Base-by-base conservation (phyloP, 2,113 vertebrate species). In the Grantiella picta region DNA sequence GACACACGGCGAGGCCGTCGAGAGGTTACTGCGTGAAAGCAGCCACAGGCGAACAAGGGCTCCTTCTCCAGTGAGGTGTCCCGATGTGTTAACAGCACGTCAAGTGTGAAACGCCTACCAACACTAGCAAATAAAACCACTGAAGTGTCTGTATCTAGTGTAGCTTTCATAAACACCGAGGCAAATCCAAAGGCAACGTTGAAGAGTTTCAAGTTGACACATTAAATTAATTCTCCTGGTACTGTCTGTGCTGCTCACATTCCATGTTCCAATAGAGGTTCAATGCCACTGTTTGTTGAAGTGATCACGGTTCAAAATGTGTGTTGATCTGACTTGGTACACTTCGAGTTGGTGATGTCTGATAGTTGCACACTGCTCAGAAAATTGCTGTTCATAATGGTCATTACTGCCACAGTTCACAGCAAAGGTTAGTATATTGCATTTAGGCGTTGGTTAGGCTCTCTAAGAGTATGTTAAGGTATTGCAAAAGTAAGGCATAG, bases 251-350 rank as follows among this genome's bases (percentile, higher is more conserved):
- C 56, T 53, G 36, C 2, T 4, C 0, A 1, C 0, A 1, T 75
- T 21, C 17, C 21, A 18, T 36, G 0, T 17, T 60, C 7, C 45
- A 2, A 9, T 28, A 23, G n/a, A 19, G 28, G 7, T 53, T 69
- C 17, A 2, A 0, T 25, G 22, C 25, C 17, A 3, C 22, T 4
- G 5, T 19, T 40, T 14, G 20, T 47, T 59, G 60, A 19, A 83
- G 38, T 0, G 0, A 3, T 27, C 24, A 2, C 54, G 25, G 1
- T 12, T 57, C 24, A 6, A 29, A 53, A 22, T 3, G 10, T 2
- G 2, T 82, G 84, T 75, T 22, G 3, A 1, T 38, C 9, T 44
- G 8, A 45, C 15, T 50, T 21, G 35, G 17, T 40, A 5, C 4
- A 4, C 4, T 35, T 24, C 5, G 4, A 7, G 9, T 28, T 45